Conservation (phyloP, 37 sponge, comb jelly and placozoan genomes). For the Halichondria panicea region DNA sequence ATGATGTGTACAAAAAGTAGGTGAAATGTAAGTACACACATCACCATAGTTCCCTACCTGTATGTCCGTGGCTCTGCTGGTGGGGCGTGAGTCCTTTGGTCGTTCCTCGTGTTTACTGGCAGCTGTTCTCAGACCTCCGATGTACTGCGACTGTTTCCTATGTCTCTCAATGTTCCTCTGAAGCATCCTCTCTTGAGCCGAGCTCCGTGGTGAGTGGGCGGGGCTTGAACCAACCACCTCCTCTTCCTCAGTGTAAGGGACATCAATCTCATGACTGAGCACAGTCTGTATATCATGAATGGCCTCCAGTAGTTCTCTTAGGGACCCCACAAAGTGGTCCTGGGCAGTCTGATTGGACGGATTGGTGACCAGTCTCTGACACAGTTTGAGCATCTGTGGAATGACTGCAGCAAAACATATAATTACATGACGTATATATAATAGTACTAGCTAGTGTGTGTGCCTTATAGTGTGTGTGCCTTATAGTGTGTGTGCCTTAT, state of each 20-base stretch:
- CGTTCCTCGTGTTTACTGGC: not conserved
- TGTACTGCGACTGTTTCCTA: not conserved
- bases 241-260: not conserved
- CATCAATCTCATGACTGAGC: slow-evolving; percentile 2
- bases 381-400: slow-evolving; percentile 14
- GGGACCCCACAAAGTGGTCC: slow-evolving; percentile 11
- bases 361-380: slow-evolving; percentile 7
- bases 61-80: not conserved
- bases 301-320: slow-evolving; percentile 25
- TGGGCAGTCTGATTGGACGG: slow-evolving; percentile 1
- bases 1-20: too few species aligned
- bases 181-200: slow-evolving; percentile 17
- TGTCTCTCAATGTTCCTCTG: not conserved
- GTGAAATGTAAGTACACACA: too few species aligned
- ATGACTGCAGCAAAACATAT: slow-evolving; percentile 17
- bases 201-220: too few species aligned
- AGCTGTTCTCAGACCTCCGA: not conserved
- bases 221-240: not conserved
- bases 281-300: slow-evolving; percentile 33
- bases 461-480: slow-evolving; percentile 2
- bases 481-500: not conserved
- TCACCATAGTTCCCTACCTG: too few species aligned
- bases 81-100: not conserved
- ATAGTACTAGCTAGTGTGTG: too few species aligned
- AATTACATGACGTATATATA: not conserved